Evolutionary conservation across 2,113 vertebrate species (phyloP).

Genomic region (Cyphomyrus plagiostoma): DNA sequence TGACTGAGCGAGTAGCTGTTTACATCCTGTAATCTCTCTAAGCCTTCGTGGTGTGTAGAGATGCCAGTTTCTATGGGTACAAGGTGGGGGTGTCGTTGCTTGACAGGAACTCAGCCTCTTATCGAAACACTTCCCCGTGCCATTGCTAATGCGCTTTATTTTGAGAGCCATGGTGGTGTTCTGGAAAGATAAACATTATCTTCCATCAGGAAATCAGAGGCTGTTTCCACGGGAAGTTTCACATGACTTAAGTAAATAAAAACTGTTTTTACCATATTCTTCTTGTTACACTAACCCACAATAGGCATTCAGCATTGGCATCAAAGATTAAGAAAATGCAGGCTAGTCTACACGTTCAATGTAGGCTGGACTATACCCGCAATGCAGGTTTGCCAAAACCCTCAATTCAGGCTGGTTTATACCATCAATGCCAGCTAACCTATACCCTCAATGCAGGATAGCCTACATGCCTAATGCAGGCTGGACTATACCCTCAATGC

Average conservation of each 20-base stretch:
- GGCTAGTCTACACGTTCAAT: constrained; percentile 19
- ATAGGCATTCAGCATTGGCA: constrained; percentile 60
- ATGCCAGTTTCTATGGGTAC: constrained; percentile 36
- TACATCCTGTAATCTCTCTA: neutral
- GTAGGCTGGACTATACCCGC: neutral
- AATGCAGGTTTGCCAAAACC: neutral
- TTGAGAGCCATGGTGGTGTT: constrained; percentile 96
- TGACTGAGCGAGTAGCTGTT: neutral
- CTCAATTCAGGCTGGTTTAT: neutral
- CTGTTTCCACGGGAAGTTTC: constrained; percentile 99
- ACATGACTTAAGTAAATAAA: constrained; percentile 99
- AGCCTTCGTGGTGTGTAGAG: constrained; percentile 1
- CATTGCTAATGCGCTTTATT: constrained; percentile 88
- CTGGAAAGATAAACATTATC: constrained; percentile 99
- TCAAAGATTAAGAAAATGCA: constrained; percentile 50
- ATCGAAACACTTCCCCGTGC: constrained; percentile 70
- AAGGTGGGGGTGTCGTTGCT: constrained; percentile 64
- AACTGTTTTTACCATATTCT: constrained; percentile 59
- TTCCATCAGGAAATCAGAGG: constrained; percentile 98
- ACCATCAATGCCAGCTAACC: neutral
- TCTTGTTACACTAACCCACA: constrained; percentile 55
- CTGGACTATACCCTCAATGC: too few relatives aligned
- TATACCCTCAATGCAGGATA: neutral
- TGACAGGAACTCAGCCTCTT: constrained; percentile 88
- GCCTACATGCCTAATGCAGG: neutral